These are phyloP conservation scores for Drosophila arawakana DNA, from an alignment of 1,140 invertebrate genomes.

Conservation along the genomic window DNA sequence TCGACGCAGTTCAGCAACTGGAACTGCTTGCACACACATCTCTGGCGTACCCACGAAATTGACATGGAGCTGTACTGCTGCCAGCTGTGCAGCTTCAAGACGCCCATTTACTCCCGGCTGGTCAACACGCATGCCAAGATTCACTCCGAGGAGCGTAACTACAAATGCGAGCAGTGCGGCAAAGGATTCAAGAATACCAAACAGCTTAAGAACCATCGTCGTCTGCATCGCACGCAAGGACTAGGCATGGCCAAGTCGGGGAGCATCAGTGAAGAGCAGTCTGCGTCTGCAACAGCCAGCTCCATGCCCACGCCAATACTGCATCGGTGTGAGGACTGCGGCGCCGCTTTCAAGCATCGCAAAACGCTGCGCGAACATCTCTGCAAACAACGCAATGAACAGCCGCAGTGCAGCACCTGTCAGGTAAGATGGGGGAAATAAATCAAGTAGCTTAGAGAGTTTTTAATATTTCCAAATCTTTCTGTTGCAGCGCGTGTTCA, in stretches of 20 bases:
- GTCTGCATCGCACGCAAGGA: slow-evolving; percentile 85
- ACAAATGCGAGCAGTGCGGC: slow-evolving; percentile 88
- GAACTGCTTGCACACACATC: slow-evolving; percentile 88
- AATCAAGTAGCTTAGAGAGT: neutral
- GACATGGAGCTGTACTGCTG: slow-evolving; percentile 91
- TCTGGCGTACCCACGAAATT: slow-evolving; percentile 91
- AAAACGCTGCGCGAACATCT: slow-evolving; percentile 76
- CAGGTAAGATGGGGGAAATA: slow-evolving; percentile 54
- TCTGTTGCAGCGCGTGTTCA: slow-evolving; percentile 86
- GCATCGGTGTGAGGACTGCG: slow-evolving; percentile 75
- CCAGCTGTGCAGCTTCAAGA: slow-evolving; percentile 88
- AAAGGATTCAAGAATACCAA: slow-evolving; percentile 92
- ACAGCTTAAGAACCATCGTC: slow-evolving; percentile 89
- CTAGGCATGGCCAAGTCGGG: slow-evolving; percentile 85
- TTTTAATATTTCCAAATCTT: neutral
- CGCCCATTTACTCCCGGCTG: slow-evolving; percentile 87
- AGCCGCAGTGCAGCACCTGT: slow-evolving; percentile 90
- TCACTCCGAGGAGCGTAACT: slow-evolving; percentile 88
- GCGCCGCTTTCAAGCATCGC: slow-evolving; percentile 72
- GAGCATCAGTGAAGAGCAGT: slow-evolving; percentile 86
- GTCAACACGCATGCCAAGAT: slow-evolving; percentile 89
- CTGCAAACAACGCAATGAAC: slow-evolving; percentile 73
- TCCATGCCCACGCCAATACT: slow-evolving; percentile 25
- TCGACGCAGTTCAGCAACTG: slow-evolving; percentile 85
- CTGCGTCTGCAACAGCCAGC: neutral